Conservation (phyloP, 2,113 vertebrate genomes). For the Gymnarchus niloticus region DNA sequence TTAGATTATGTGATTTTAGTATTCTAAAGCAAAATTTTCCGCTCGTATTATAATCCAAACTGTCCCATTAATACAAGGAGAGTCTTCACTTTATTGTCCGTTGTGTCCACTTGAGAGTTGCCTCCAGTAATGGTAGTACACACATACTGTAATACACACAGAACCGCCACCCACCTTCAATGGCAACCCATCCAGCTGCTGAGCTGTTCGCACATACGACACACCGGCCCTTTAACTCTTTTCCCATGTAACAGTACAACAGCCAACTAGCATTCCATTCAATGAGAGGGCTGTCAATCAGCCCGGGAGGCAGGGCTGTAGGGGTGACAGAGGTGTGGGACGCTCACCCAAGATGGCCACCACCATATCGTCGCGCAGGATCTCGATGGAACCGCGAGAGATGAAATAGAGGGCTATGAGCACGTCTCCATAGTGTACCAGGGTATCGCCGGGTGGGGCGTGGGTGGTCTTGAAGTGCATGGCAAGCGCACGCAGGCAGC, state of each 20-base stretch:
- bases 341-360: conserved; percentile 89
- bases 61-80: not conserved
- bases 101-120: not conserved
- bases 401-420: conserved; percentile 95
- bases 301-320: not conserved
- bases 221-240: not conserved
- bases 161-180: not conserved
- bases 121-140: not conserved
- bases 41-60: not conserved
- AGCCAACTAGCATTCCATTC: not conserved
- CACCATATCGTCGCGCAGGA: conserved; percentile 85
- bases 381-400: conserved; percentile 95
- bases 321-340: not conserved
- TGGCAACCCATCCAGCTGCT: not conserved
- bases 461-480: conserved; percentile 94
- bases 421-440: conserved; percentile 91
- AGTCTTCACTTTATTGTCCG: not conserved
- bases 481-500: conserved; percentile 87
- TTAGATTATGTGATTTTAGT: not conserved
- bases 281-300: not conserved
- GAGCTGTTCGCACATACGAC: not conserved
- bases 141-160: not conserved
- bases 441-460: conserved; percentile 86
- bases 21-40: not conserved
- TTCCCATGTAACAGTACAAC: not conserved